Base-by-base conservation (phyloP, 2,113 vertebrate species). In the Kryptolebias marmoratus region DNA sequence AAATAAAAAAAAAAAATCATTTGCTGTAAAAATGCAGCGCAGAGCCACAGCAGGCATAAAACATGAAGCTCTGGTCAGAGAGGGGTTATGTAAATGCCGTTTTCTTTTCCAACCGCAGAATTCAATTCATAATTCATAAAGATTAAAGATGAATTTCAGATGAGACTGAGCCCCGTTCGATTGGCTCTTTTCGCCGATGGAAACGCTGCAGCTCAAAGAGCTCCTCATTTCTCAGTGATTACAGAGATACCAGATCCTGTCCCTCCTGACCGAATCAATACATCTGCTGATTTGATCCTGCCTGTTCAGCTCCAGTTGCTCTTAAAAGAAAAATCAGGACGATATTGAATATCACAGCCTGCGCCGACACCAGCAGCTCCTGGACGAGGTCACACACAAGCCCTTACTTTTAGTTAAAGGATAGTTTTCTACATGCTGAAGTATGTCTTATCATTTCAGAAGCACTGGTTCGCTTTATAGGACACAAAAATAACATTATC, bases 51-150 rank as follows among this genome's bases (percentile, higher is more conserved):
- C 60, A 60, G 84, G 70, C 79, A 92, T 91, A 87, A 89, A 90
- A 87, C 87, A 92, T 87, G 83, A 84, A 81, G 60, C 47, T 63
- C 64, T 83, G 89, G 87, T 93, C 87, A 88, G 75, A 88, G 75
- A 66, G 57, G 79, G 82, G 85, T 90, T 85, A 93, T 90, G 89
- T 79, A 87, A 93, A 94, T 92, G 80, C 44, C 1, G 27, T 71
- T 8, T 66, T 68, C 64, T 80, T 67, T 70, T 55, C 57, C 44
- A 22, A 88, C 64, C 74, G 67, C 71, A 68, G 77, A 83, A 67
- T 75, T 77, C 73, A 73, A 92, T 93, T 93, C 90, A 91, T 92
- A 90, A 93, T 94, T 93, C 90, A 93, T 92, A 81, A 88, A 85
- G 78, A 90, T 81, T 84, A 88, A 89, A 90, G 86, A 85, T 89